Percentiles rank a stretch among this genome's conserved stretches.
phyloP scores from a whole-genome alignment of 2,797 vertebrate genomes.

The Acridotheres tristis region DNA sequence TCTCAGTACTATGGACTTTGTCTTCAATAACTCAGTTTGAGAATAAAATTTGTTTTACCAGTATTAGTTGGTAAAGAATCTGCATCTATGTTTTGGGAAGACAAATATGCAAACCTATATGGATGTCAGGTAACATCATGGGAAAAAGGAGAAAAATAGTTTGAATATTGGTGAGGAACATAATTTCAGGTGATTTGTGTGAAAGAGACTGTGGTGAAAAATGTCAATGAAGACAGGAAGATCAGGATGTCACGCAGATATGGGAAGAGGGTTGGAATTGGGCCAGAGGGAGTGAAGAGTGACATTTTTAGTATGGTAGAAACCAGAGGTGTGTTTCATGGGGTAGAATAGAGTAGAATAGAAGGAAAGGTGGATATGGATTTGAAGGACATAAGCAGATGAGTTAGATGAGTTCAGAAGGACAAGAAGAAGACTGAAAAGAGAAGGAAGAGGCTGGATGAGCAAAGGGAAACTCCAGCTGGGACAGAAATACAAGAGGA shows the following conservation, averaged over 20 bases:
- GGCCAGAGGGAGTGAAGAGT: not conserved
- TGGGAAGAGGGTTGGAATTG: not conserved
- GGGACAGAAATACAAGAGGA: not conserved
- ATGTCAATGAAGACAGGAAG: not conserved
- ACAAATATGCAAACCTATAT: rapidly evolving
- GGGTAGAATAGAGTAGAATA: not conserved
- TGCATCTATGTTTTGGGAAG: not conserved
- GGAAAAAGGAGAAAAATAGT: not conserved
- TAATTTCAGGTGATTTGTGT: not conserved
- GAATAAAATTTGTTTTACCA: not conserved
- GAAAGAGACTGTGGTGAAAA: not conserved
- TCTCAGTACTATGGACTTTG: not conserved
- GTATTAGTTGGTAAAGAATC: not conserved
- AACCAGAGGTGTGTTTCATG: not conserved
- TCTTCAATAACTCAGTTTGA: not conserved
- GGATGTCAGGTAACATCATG: not conserved
- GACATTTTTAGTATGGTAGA: not conserved
- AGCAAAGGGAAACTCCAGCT: not conserved
- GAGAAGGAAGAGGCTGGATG: not conserved
- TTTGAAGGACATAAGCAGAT: not conserved
- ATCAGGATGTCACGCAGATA: not conserved
- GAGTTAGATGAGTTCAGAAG: not conserved
- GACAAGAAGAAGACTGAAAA: not conserved
- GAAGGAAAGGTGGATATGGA: not conserved
- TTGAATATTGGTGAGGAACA: not conserved